Percentiles rank a stretch among this genome's conserved stretches.
phyloP scores from a whole-genome alignment of 2,797 vertebrate genomes.

The Falco cherrug region DNA sequence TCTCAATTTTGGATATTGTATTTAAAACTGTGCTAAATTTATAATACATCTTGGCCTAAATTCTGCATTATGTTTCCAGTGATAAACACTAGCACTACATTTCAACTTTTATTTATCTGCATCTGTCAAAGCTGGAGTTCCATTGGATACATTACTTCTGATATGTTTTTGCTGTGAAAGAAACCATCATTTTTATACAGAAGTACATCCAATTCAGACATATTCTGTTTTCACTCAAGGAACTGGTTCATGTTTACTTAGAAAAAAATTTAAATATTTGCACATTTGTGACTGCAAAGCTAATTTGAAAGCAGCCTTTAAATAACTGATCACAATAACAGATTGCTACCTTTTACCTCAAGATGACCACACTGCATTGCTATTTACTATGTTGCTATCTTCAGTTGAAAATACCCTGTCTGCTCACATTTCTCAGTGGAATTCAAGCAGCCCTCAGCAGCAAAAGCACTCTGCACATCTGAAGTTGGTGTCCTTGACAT shows the following conservation, averaged over 20 bases:
- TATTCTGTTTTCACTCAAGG: constrained; percentile 33
- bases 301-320: constrained; percentile 18
- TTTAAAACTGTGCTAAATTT: background rate
- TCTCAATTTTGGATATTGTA: background rate
- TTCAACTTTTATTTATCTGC: constrained; percentile 2
- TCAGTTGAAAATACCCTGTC: background rate
- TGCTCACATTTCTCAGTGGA: background rate
- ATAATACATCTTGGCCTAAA: background rate
- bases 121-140: background rate
- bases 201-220: background rate
- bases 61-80: background rate
- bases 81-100: background rate
- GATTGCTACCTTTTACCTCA: constrained; percentile 12
- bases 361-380: background rate
- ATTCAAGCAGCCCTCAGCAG: background rate
- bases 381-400: background rate
- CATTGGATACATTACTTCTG: background rate
- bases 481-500: background rate
- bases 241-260: background rate
- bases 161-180: constrained; percentile 13
- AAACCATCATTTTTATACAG: background rate
- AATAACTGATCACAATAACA: background rate
- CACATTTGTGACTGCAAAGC: background rate
- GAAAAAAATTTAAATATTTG: constrained; percentile 19
- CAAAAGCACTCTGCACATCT: background rate